Base-by-base conservation (phyloP, 2,113 vertebrate genomes). In the Cryptoleucopteryx plumbea region DNA sequence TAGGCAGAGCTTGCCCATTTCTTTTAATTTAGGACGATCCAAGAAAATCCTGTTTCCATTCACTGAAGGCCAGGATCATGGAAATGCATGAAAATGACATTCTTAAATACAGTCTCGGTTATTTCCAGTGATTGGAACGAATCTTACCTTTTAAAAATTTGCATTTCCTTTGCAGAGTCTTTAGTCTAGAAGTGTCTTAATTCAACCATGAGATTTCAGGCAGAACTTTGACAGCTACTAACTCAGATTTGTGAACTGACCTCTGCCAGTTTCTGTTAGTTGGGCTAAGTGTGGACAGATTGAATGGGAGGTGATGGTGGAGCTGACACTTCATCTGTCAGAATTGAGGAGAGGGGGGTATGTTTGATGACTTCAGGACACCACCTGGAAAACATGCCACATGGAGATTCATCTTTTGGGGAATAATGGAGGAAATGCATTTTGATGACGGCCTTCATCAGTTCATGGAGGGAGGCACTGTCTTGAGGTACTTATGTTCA, bases 401-500 rank as follows among this genome's bases (percentile, higher is more conserved):
- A 7, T 14, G 31, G 56, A 74, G 8, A 56, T 73, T 82, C 4
- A 13, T 80, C 50, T 43, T 86, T 34, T 48, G 19, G 80, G 16
- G 50, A 86, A 23, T 67, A 86, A 78, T 63, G n/a, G 27, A 81
- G 29, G 42, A 84, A 95, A 71, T 83, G 5, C 21, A 16, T 82
- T 89, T 71, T 89, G 43, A 7, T 67, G 59, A 70, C 0, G 0
- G 9, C 42, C 52, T 58, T 94, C 20, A 9, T 48, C 21, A 29
- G 4, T 58, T 70, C 8, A 2, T n/a, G 18, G 52, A 52, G 16
- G 10, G 43, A 91, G 65, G 10, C 45, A 48, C 43, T 34, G 31
- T 61, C 56, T 34, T 31, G 6, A 53, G 27, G 18, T 67, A 13
- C 31, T 93, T 3, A 0, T 0, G 0, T 89, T 95, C 27, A 61